A percentile compares a stretch with the other conserved stretches of the same genome.
These are phyloP conservation scores for Cygnus buccinator DNA, from an alignment of 2,113 vertebrate genomes.

Conservation along the genomic window DNA sequence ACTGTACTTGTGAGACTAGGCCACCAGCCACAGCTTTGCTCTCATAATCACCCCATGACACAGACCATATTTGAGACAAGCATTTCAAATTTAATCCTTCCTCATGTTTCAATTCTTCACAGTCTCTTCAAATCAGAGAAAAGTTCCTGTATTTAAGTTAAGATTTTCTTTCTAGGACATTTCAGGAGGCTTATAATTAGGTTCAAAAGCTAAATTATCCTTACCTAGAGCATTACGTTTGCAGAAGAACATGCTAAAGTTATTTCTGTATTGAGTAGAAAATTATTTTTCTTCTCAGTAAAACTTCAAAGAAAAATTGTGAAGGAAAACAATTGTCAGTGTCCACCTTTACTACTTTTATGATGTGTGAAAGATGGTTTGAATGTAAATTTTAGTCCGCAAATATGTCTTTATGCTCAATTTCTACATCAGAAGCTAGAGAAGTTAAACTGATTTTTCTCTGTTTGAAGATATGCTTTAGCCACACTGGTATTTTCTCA, in stretches of 20 bases:
- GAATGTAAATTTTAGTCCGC: not conserved
- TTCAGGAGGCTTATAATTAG: not conserved
- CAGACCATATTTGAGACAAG: rapidly evolving
- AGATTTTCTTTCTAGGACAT: not conserved
- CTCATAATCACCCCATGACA: not conserved
- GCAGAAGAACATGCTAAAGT: not conserved
- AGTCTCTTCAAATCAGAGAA: not conserved
- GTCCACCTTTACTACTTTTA: not conserved
- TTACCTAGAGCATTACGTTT: not conserved
- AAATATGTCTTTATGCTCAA: rapidly evolving
- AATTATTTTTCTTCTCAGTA: not conserved
- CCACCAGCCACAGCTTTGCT: not conserved
- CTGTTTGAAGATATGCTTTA: not conserved
- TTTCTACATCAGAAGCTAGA: not conserved
- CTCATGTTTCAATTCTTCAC: not conserved
- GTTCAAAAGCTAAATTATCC: not conserved
- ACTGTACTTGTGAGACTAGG: rapidly evolving
- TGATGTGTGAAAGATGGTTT: not conserved
- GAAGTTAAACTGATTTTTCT: not conserved
- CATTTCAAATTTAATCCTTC: not conserved
- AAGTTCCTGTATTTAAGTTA: not conserved
- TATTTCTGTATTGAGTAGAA: not conserved
- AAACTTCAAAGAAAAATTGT: not conserved
- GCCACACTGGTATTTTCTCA: not conserved
- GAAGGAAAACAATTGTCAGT: not conserved